Percentiles rank a stretch among this genome's conserved stretches.
Evolutionary conservation across 2,113 vertebrate genomes (phyloP).

Genomic region (Thunnus thynnus): DNA sequence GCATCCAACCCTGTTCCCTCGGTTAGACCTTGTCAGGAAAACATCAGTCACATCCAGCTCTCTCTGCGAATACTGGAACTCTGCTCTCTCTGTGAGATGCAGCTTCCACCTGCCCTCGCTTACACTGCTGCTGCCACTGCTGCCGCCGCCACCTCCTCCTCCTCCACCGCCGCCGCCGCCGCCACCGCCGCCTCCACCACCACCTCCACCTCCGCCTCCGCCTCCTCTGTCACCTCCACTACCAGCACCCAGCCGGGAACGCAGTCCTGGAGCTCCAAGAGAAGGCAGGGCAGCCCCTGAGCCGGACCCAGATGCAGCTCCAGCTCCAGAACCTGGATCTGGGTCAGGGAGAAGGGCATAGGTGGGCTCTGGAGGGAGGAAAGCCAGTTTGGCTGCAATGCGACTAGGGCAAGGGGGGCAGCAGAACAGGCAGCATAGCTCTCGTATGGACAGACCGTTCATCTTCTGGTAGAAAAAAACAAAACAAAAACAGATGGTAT

Average conservation of each 20-base stretch:
- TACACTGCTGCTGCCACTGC: conserved; percentile 36
- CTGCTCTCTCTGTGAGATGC: conserved; percentile 93
- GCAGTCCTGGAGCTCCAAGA: conserved; percentile 81
- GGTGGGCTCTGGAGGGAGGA: conserved; percentile 96
- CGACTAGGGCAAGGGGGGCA: conserved; percentile 98
- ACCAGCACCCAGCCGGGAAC: conserved; percentile 76
- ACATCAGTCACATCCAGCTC: conserved; percentile 96
- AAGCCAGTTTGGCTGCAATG: conserved; percentile 96
- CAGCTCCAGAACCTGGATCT: conserved; percentile 82
- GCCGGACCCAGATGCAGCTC: conserved; percentile 69
- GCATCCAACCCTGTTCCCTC: conserved; percentile 93
- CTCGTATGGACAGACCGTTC: conserved; percentile 96
- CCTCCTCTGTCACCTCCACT: conserved; percentile 67
- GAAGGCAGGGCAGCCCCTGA: conserved; percentile 68
- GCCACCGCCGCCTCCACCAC: conserved; percentile 11
- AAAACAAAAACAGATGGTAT: conserved; percentile 11
- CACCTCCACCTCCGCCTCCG: conserved; percentile 30
- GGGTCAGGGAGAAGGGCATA: conserved; percentile 92
- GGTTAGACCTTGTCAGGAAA: conserved; percentile 93
- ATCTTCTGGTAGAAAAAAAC: conserved; percentile 83
- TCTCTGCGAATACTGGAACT: conserved; percentile 97
- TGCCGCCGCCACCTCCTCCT: not conserved
- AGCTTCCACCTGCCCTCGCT: conserved; percentile 90
- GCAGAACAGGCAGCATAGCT: conserved; percentile 98
- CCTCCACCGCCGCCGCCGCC: conserved; percentile 26